Base-by-base conservation (phyloP, 2,888 invertebrate species). In the Orthosia cruda region DNA sequence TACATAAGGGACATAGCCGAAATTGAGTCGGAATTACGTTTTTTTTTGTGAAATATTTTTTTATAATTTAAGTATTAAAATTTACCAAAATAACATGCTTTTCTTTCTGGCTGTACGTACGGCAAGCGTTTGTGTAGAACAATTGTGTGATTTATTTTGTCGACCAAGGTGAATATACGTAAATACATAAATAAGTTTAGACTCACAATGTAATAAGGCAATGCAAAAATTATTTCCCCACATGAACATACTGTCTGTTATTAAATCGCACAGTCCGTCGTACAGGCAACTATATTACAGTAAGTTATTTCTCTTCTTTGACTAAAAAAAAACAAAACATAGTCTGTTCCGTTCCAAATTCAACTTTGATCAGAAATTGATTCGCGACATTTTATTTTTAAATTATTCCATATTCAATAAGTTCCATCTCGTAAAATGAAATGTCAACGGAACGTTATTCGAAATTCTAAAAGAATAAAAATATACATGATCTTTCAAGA, bases 341-440 rank as follows among this genome's bases (percentile, higher is more conserved):
- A 7, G n/a, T 45, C 16, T 47, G 7, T 50, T 23, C 20, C 16
- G 2, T 64, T 79, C 23, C 18, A 80, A 80, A 75, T 65, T 65
- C 20, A 68, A 77, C 0, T 40, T 55, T 3, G 2, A 20, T 65
- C 2, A 40, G 50, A 45, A 50, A 55, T 40, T 65, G 0, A 40
- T 61, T n/a, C 16, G 20, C 1, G 1, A 50, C 23, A n/a, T 65
- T 61, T 23, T 52, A 15, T 52, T 80, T 64, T 61, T 47, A 7
- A 64, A 18, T 23, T 15, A 47, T 71, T 76, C 47, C 47, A n/a
- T 50, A 58, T 66, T 80, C 65, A 59, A n/a, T n/a, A n/a, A 80
- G 63, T n/a, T 49, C 4, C 16, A 16, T 61, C 15, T 11, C 1
- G 2, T 1, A 20, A 49, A 61, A 69, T 54, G 1, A 57, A 77